These are phyloP conservation scores for Erethizon dorsatum DNA, from an alignment of 2,797 vertebrate genomes.

Conservation along the genomic window DNA sequence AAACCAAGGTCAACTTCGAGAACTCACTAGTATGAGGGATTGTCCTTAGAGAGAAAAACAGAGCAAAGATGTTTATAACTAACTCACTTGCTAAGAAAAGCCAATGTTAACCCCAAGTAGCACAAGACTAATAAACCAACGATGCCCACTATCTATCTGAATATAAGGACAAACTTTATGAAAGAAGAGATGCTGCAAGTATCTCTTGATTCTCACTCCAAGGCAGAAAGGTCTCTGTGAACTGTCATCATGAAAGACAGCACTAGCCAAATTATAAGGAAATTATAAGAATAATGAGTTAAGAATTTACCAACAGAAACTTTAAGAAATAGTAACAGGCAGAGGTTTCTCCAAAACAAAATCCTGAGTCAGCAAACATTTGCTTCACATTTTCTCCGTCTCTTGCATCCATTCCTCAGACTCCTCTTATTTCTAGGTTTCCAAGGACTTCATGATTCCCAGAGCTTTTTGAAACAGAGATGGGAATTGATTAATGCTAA, in stretches of 20 bases:
- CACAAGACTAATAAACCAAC: not conserved
- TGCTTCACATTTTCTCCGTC: not conserved
- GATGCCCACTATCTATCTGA: not conserved
- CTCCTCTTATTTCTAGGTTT: not conserved
- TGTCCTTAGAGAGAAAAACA: not conserved
- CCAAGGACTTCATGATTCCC: not conserved
- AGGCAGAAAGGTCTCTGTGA: not conserved
- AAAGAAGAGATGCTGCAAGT: not conserved
- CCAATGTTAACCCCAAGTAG: not conserved
- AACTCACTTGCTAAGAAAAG: conserved; percentile 21
- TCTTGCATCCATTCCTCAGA: not conserved
- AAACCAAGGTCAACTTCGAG: not conserved
- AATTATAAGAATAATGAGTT: not conserved
- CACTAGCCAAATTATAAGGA: not conserved
- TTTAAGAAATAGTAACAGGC: not conserved
- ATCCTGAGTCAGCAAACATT: not conserved
- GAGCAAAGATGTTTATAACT: not conserved
- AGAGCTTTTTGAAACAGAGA: not conserved
- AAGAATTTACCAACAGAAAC: conserved; percentile 23
- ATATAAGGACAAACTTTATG: not conserved
- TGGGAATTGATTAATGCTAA: not conserved
- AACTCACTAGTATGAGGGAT: not conserved
- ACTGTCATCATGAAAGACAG: conserved; percentile 14
- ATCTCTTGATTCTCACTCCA: not conserved
- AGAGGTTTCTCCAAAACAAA: not conserved